Base-by-base conservation (phyloP, 2,888 invertebrate genomes). In the Diloba caeruleocephala region DNA sequence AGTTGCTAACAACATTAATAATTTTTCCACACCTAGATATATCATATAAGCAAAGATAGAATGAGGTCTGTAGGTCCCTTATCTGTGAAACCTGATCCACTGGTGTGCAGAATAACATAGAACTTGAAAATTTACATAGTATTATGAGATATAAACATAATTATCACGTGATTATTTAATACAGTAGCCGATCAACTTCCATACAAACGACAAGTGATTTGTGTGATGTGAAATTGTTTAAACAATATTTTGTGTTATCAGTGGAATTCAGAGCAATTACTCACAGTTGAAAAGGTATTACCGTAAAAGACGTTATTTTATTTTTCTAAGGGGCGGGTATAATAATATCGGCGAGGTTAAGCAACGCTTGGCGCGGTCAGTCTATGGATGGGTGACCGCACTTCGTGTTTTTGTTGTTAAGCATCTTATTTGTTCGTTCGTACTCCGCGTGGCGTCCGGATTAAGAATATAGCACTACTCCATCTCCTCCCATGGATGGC, bases 91-190 rank as follows among this genome's bases (percentile, higher is more conserved):
- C 85, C 83, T 73, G 85, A 73, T 71, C 53, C 39, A 78, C 83
- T 74, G 70, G 85, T 79, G 74, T 71, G 70, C 67, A 62, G 65
- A 80, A 81, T 87, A 87, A 84, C 89, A 89, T 85, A 88, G 85
- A 89, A 90, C 90, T 90, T 90, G 89, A 88, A 88, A 85, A 88
- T 90, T 90, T 70, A 84, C 91, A 89, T 89, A 89, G 39, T 48
- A 76, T 81, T 81, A 80, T 68, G 70, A 65, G 75, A 77, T 84
- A 87, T 50, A 57, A 81, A 84, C 82, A 78, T 82, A 77, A 83
- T 83, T 71, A 68, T 74, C 21, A 1, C 21, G 57, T 65, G 66
- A 74, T 76, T 76, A 79, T 79, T 70, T 52, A 74, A 73, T 65
- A 66, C 86, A 87, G 84, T 87, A 58, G 64, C 50, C 60, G 68